These are phyloP conservation scores for Hippolais icterina DNA, from an alignment of 2,113 vertebrate genomes.

Conservation along the genomic window DNA sequence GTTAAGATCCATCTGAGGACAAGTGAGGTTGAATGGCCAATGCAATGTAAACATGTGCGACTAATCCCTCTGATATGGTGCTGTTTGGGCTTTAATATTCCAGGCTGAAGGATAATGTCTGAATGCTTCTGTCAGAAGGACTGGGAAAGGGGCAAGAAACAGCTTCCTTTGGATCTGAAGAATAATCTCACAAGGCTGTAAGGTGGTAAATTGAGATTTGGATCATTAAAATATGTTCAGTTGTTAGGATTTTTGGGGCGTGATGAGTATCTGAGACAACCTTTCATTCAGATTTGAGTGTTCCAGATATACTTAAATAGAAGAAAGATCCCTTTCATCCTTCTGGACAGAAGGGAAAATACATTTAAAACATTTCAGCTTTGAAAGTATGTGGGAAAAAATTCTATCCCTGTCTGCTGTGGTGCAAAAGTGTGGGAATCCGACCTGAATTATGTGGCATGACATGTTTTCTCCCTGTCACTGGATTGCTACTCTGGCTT, in stretches of 20 bases:
- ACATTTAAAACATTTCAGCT: neutral
- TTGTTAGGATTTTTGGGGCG: rapidly evolving
- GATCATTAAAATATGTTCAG: neutral
- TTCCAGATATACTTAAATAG: neutral
- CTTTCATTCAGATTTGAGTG: neutral
- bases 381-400: neutral
- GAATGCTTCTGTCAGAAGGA: neutral
- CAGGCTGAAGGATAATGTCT: neutral
- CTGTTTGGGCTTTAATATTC: constrained; percentile 28
- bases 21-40: constrained; percentile 16
- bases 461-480: neutral
- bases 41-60: constrained; percentile 27
- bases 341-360: neutral
- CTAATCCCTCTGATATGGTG: constrained; percentile 18
- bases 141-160: neutral
- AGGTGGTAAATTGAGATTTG: neutral
- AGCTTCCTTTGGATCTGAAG: neutral
- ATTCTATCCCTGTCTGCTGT: neutral
- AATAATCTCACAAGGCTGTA: neutral
- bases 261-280: neutral
- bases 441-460: neutral
- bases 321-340: neutral
- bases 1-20: constrained; percentile 35
- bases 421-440: neutral
- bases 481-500: neutral